phyloP scores from a whole-genome alignment of 2,888 invertebrate species.

The Drosophila lacicola region DNA sequence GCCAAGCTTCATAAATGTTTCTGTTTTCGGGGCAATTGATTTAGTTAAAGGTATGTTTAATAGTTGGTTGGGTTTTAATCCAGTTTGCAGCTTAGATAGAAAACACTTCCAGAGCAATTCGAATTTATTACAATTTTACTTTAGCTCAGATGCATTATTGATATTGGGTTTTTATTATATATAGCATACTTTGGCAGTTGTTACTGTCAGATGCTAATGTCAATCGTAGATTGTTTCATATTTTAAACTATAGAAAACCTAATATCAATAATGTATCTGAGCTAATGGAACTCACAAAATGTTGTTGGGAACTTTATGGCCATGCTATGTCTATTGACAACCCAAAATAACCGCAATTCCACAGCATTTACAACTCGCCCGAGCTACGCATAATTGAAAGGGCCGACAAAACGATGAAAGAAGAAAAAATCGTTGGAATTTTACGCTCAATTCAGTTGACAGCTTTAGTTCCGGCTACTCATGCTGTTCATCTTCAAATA shows the following conservation, averaged over 20 bases:
- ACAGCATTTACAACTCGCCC: constrained; percentile 53
- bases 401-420: background rate
- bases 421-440: constrained; percentile 16
- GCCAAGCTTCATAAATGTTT: too few species aligned
- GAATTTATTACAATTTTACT: too few species aligned
- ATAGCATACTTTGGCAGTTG: too few species aligned
- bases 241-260: background rate
- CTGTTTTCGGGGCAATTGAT: too few species aligned
- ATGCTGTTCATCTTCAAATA: constrained; percentile 61
- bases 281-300: constrained; percentile 1
- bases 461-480: constrained; percentile 77
- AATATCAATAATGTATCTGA: background rate
- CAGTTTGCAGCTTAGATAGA: too few species aligned
- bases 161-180: too few species aligned
- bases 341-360: constrained; percentile 36
- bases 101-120: too few species aligned
- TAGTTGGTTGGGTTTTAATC: too few species aligned
- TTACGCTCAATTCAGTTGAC: constrained; percentile 8
- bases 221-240: background rate
- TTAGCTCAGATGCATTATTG: too few species aligned
- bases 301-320: constrained; percentile 9
- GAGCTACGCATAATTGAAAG: constrained; percentile 27
- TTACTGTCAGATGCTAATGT: too few species aligned
- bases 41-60: too few species aligned
- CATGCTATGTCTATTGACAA: constrained; percentile 12